These are phyloP conservation scores for Accipiter cooperii DNA, from an alignment of 2,113 vertebrate species.

Conservation along the genomic window DNA sequence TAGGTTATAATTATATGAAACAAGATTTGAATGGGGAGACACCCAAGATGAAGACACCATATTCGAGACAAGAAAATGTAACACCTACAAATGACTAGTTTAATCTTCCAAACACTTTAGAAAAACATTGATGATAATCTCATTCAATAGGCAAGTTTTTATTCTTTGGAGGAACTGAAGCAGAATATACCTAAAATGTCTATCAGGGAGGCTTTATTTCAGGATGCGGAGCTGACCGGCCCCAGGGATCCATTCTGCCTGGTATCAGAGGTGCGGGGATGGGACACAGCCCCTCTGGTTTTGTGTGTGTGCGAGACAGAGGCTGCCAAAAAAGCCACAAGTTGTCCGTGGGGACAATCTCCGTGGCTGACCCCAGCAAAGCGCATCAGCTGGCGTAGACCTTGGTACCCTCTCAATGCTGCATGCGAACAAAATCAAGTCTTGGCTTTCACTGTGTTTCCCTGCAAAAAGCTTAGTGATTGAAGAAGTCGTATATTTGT, in stretches of 20 bases:
- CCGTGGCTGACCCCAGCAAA: not conserved
- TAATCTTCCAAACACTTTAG: not conserved
- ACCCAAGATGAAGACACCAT: not conserved
- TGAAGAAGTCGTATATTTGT: not conserved
- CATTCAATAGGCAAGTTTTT: not conserved
- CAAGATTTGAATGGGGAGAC: not conserved
- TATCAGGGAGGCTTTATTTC: not conserved
- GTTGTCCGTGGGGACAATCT: not conserved
- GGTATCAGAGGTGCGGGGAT: fast-evolving
- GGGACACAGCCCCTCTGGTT: not conserved
- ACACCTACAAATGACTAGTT: not conserved
- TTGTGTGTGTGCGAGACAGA: not conserved
- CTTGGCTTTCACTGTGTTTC: not conserved
- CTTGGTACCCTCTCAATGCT: not conserved
- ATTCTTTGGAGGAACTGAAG: not conserved
- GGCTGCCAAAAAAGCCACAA: not conserved
- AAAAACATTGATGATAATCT: not conserved
- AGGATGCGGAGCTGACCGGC: not conserved
- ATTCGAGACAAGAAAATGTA: not conserved
- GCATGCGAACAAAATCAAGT: not conserved
- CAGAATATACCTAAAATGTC: not conserved
- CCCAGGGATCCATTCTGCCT: not conserved
- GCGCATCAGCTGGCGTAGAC: not conserved
- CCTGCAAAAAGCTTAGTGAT: not conserved
- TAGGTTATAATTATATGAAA: not conserved